Evolutionary conservation across 1,140 invertebrate genomes (phyloP).

Genomic region (Argopecten irradians): DNA sequence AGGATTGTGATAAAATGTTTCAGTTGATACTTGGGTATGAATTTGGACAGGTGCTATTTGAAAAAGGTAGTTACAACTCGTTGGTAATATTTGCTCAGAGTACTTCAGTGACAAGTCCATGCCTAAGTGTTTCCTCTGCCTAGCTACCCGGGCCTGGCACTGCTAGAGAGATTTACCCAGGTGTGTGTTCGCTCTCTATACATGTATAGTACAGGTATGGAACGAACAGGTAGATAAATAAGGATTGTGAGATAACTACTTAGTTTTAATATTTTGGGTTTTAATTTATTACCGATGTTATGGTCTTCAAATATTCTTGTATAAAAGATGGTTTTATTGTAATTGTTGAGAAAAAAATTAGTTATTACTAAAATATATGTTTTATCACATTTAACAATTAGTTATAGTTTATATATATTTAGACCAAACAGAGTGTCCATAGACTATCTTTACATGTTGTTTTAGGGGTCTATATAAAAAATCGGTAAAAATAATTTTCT

Average conservation of each 20-base stretch:
- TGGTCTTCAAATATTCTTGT: no score
- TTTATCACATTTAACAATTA: no score
- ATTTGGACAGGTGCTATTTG: not conserved
- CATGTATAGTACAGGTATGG: not conserved
- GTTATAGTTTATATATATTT: no score
- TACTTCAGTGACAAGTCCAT: not conserved
- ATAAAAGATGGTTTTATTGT: no score
- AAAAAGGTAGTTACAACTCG: not conserved
- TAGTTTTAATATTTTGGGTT: not conserved
- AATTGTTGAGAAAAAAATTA: no score
- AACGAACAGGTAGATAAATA: not conserved
- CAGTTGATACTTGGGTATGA: not conserved
- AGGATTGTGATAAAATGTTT: not conserved
- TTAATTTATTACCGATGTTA: no score
- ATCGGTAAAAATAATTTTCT: no score
- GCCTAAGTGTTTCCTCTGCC: not conserved
- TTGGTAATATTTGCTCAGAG: not conserved
- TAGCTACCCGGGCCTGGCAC: not conserved
- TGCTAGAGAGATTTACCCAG: not conserved
- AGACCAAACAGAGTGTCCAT: no score
- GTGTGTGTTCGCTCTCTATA: not conserved
- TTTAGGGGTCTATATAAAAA: no score
- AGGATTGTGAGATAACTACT: not conserved
- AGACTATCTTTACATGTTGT: no score
- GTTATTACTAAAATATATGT: no score